A percentile compares a stretch with the other conserved stretches of the same genome.
These are phyloP conservation scores for Ancistrus triradiatus DNA, from an alignment of 2,113 vertebrate genomes.

Conservation along the genomic window DNA sequence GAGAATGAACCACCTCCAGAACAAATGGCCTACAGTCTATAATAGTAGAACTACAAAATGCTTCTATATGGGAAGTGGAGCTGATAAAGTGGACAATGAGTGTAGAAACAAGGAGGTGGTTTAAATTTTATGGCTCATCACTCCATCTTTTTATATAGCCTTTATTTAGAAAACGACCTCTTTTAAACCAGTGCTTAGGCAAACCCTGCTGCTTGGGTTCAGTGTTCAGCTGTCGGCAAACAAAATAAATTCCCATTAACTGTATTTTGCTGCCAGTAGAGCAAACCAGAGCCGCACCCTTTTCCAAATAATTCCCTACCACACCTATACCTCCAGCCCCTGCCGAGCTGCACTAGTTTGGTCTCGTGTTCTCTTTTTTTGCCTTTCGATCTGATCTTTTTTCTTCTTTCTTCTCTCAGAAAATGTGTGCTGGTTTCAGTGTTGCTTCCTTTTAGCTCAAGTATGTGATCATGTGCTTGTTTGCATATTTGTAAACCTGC, in stretches of 20 bases:
- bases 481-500: too few species aligned
- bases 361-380: background rate
- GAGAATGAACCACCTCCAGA: too few species aligned
- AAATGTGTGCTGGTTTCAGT: conserved; percentile 5
- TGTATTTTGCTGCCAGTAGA: background rate
- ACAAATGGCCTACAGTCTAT: too few species aligned
- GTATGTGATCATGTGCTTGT: too few species aligned
- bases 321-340: conserved; percentile 9
- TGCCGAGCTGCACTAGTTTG: background rate
- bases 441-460: too few species aligned
- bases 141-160: too few species aligned
- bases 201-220: background rate
- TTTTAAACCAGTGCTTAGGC: background rate
- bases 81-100: too few species aligned
- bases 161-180: too few species aligned
- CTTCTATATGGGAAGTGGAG: too few species aligned
- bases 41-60: too few species aligned
- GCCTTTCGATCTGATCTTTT: conserved; percentile 29
- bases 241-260: background rate
- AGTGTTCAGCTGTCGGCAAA: background rate
- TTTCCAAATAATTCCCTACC: conserved; percentile 13
- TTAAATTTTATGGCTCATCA: too few species aligned
- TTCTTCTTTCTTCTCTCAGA: conserved; percentile 28
- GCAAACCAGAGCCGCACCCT: conserved; percentile 4
- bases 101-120: too few species aligned